Percentiles rank a stretch among this genome's conserved stretches.
Evolutionary conservation across 2,888 invertebrate genomes (phyloP).

Genomic region (Penaeus monodon): DNA sequence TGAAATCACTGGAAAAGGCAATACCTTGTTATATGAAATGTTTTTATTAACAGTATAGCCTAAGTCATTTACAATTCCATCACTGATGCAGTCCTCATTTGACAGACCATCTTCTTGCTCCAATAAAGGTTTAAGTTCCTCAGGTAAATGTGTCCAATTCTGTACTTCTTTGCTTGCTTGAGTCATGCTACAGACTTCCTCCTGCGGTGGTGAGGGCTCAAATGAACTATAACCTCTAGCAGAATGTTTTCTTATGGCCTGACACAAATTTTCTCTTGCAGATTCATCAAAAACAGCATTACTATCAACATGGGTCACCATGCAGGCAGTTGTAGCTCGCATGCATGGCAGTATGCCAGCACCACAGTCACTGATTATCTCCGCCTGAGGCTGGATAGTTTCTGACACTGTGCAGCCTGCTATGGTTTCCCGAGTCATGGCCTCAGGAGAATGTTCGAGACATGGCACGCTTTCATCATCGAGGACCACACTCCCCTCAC

Average conservation of each 20-base stretch:
- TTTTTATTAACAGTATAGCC: slow-evolving; percentile 42
- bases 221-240: slow-evolving; percentile 41
- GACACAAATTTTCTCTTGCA: slow-evolving; percentile 19
- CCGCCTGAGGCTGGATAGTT: slow-evolving; percentile 2
- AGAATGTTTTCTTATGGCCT: slow-evolving; percentile 36
- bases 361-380: not conserved
- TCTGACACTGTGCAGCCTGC: slow-evolving; percentile 21
- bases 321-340: slow-evolving; percentile 7
- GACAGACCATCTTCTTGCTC: slow-evolving; percentile 1
- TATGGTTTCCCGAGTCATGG: not conserved
- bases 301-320: not conserved
- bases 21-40: slow-evolving; percentile 43
- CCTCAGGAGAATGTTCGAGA: slow-evolving; percentile 33
- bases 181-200: slow-evolving; percentile 10
- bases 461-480: slow-evolving; percentile 53
- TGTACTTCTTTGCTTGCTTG: not conserved
- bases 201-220: slow-evolving; percentile 40
- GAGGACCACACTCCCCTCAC: slow-evolving; percentile 45
- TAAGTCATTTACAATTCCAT: slow-evolving; percentile 36
- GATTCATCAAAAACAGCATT: not conserved
- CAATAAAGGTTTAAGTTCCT: slow-evolving; percentile 42
- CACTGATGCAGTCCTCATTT: slow-evolving; percentile 24
- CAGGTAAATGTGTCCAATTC: not conserved
- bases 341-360: slow-evolving; percentile 31
- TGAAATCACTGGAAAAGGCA: slow-evolving; percentile 42